Conservation (phyloP, 2,888 invertebrate species). For the Acronicta aceris region DNA sequence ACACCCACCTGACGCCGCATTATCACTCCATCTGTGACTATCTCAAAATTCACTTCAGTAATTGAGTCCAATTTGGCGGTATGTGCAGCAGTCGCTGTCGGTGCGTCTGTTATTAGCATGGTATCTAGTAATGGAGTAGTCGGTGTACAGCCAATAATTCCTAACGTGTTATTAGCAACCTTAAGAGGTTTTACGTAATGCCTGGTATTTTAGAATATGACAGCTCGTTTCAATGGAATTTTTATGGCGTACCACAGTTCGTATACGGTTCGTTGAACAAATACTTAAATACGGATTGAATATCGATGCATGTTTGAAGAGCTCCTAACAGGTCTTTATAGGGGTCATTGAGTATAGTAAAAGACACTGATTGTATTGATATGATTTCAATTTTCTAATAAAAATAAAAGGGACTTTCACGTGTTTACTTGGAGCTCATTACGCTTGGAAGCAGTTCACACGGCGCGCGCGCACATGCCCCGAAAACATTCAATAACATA, state of each 20-base stretch:
- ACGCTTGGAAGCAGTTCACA: conserved; percentile 68
- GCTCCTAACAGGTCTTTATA: conserved; percentile 67
- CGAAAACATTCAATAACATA: conserved; percentile 86
- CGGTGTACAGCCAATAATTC: conserved; percentile 65
- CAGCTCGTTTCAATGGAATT: conserved; percentile 67
- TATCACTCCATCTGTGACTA: conserved; percentile 65
- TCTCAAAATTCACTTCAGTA: conserved; percentile 71
- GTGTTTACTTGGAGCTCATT: conserved; percentile 73
- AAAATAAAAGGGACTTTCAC: conserved; percentile 62
- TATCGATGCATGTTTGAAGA: conserved; percentile 63
- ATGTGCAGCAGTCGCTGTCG: conserved; percentile 55
- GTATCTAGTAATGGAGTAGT: conserved; percentile 74
- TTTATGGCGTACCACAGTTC: conserved; percentile 63
- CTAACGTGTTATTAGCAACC: conserved; percentile 66
- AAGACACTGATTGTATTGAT: conserved; percentile 73
- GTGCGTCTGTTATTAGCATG: conserved; percentile 69
- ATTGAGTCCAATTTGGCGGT: conserved; percentile 80
- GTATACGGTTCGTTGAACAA: conserved; percentile 59
- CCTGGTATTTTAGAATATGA: conserved; percentile 67
- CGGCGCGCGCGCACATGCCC: conserved; percentile 70
- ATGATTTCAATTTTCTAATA: conserved; percentile 75
- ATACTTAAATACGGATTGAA: conserved; percentile 63
- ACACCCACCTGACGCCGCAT: conserved; percentile 71
- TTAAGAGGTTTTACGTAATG: conserved; percentile 64
- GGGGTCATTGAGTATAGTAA: conserved; percentile 65